These are phyloP conservation scores for Pseudeuparius sepicola DNA, from an alignment of 2,888 invertebrate species.

Conservation along the genomic window DNA sequence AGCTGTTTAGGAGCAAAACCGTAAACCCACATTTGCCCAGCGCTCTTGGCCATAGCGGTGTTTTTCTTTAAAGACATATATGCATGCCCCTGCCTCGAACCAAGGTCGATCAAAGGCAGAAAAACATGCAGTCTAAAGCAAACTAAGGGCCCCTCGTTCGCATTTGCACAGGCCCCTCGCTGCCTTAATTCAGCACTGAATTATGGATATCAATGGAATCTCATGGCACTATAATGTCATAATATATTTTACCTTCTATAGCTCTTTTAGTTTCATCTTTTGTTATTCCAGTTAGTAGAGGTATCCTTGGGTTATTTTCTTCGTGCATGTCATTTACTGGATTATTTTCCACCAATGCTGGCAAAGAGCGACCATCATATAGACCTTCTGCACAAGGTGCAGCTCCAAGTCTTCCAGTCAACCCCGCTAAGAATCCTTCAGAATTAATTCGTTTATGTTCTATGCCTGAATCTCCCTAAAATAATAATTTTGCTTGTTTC, in stretches of 20 bases:
- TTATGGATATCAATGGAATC: too few relatives aligned
- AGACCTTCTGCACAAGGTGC: conserved; percentile 59
- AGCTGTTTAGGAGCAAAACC: too few relatives aligned
- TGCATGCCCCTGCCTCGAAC: too few relatives aligned
- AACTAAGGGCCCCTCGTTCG: too few relatives aligned
- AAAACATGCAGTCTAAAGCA: too few relatives aligned
- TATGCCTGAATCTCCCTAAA: conserved; percentile 50
- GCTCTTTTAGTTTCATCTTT: conserved; percentile 61
- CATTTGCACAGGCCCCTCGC: too few relatives aligned
- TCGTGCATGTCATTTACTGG: conserved; percentile 51
- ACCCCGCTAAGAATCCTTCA: conserved; percentile 51
- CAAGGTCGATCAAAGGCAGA: too few relatives aligned
- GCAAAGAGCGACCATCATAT: conserved; percentile 56
- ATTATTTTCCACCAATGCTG: conserved; percentile 52
- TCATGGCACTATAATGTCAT: too few relatives aligned
- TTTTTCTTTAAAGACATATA: too few relatives aligned
- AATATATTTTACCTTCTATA: conserved; percentile 45
- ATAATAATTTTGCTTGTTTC: not conserved
- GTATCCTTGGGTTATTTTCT: conserved; percentile 45
- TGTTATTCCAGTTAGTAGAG: conserved; percentile 62
- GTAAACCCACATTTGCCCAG: too few relatives aligned
- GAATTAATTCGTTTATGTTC: conserved; percentile 47
- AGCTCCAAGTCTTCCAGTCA: conserved; percentile 51
- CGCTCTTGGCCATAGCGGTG: too few relatives aligned
- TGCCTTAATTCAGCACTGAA: too few relatives aligned